Evolutionary conservation across 2,113 vertebrate genomes (phyloP).

Genomic region (Ctenodactylus gundi): DNA sequence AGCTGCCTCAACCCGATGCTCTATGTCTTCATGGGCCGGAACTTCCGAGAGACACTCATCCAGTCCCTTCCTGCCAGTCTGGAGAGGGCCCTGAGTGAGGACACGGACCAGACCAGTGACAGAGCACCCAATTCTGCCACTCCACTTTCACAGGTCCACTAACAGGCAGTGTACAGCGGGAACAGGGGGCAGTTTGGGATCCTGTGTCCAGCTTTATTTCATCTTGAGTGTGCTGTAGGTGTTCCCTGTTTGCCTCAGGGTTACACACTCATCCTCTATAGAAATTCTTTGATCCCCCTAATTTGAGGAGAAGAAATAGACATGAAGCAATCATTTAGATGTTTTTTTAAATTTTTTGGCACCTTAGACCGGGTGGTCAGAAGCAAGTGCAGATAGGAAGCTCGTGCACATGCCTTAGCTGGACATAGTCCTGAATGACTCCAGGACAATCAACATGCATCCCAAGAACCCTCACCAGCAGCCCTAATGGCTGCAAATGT

Average conservation of each 20-base stretch:
- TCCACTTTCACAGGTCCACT: rapidly evolving
- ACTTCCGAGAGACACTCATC: slow-evolving; percentile 69
- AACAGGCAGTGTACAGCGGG: background rate
- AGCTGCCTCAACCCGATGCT: slow-evolving; percentile 60
- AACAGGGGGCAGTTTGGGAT: background rate
- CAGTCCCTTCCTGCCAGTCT: slow-evolving; percentile 55
- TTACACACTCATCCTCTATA: background rate
- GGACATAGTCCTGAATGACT: background rate
- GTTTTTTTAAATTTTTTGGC: background rate
- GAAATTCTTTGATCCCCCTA: background rate
- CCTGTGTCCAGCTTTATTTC: background rate
- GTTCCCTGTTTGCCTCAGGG: background rate
- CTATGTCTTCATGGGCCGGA: slow-evolving; percentile 66
- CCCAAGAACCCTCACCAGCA: too few relatives aligned
- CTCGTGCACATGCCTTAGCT: background rate
- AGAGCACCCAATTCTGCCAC: background rate
- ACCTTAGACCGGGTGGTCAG: background rate
- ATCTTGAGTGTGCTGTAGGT: background rate
- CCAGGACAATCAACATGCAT: too few relatives aligned
- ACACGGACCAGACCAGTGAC: slow-evolving; percentile 18
- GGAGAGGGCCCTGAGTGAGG: slow-evolving; percentile 70
- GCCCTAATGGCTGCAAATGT: too few relatives aligned
- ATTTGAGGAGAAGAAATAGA: background rate
- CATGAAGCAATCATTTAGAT: background rate
- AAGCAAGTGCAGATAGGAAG: background rate